Percentiles rank a stretch among this genome's conserved stretches.
Evolutionary conservation across 2,888 invertebrate species (phyloP).

Genomic region (Notodonta dromedarius): DNA sequence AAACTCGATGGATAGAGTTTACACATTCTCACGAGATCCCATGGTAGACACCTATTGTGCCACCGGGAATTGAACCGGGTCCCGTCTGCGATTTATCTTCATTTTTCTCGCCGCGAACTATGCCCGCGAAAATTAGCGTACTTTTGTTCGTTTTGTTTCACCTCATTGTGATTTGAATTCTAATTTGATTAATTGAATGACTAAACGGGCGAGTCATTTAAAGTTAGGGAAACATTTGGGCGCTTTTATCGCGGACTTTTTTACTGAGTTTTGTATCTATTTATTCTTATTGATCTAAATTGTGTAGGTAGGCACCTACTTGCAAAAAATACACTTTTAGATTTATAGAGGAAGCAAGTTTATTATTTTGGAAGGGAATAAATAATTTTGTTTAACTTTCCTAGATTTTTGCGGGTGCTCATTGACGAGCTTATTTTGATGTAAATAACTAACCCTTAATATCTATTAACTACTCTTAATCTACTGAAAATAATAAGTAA

Average conservation of each 20-base stretch:
- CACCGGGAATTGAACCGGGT: constrained; percentile 26
- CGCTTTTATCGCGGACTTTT: not conserved
- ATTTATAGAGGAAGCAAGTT: too few species aligned
- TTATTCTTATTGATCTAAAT: too few species aligned
- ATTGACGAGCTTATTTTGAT: too few species aligned
- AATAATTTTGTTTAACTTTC: too few species aligned
- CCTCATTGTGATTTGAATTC: constrained; percentile 29
- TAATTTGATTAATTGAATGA: constrained; percentile 26
- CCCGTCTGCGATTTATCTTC: constrained; percentile 40
- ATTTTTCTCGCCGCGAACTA: constrained; percentile 41
- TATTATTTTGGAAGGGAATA: too few species aligned
- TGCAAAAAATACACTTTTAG: too few species aligned
- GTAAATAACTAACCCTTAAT: too few species aligned
- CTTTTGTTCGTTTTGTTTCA: constrained; percentile 31
- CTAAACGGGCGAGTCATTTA: not conserved
- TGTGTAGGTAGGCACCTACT: too few species aligned
- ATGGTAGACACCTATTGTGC: constrained; percentile 22
- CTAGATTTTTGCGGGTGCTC: too few species aligned
- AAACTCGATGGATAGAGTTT: too few species aligned
- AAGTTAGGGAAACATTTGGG: not conserved
- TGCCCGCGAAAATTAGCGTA: constrained; percentile 38
- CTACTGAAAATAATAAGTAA: too few species aligned
- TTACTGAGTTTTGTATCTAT: not conserved
- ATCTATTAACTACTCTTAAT: too few species aligned
- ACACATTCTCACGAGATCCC: constrained; percentile 8